Conservation (phyloP, 2,113 vertebrate species). For the Istiophorus platypterus region DNA sequence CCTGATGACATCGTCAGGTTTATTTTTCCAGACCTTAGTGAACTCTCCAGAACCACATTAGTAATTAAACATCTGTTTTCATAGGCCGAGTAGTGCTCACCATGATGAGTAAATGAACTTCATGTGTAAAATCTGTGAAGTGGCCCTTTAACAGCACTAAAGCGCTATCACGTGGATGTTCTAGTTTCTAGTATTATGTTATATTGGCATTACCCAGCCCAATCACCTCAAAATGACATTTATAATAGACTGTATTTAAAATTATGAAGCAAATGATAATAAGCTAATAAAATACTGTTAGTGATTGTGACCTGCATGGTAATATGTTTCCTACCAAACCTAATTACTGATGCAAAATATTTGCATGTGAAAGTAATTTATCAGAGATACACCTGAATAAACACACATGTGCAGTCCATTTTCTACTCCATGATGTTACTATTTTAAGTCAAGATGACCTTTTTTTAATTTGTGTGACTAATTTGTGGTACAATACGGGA, state of each 20-base stretch:
- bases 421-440: conserved; percentile 2
- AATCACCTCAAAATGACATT: background rate
- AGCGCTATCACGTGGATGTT: conserved; percentile 48
- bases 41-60: conserved; percentile 16
- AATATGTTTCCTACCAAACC: background rate
- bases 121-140: conserved; percentile 38
- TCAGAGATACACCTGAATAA: conserved; percentile 22
- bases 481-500: conserved; percentile 45
- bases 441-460: conserved; percentile 28
- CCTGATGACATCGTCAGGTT: conserved; percentile 18
- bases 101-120: conserved; percentile 32
- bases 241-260: conserved; percentile 5
- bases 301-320: background rate
- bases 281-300: background rate
- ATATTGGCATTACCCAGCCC: conserved; percentile 3
- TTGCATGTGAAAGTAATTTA: conserved; percentile 17
- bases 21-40: conserved; percentile 1
- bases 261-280: conserved; percentile 6
- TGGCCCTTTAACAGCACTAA: conserved; percentile 24
- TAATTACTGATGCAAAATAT: conserved; percentile 17
- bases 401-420: conserved; percentile 11
- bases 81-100: conserved; percentile 17
- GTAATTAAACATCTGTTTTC: conserved; percentile 48
- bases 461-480: conserved; percentile 47
- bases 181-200: conserved; percentile 6